phyloP scores from a whole-genome alignment of 2,888 invertebrate genomes.

The Trissolcus japonicus region DNA sequence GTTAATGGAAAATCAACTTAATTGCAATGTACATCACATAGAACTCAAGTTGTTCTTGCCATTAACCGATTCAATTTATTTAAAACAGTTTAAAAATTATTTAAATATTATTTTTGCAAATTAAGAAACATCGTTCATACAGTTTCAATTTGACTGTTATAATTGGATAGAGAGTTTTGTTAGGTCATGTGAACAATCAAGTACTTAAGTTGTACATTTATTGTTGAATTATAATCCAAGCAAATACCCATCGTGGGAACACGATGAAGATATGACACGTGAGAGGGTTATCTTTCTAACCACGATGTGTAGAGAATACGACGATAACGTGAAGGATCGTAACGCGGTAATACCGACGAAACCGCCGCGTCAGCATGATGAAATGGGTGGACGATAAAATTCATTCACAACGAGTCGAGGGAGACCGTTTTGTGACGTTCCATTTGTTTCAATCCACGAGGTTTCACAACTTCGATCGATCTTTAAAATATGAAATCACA shows the following conservation, averaged over 20 bases:
- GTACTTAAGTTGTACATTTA: slow-evolving; percentile 50
- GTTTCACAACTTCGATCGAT: slow-evolving; percentile 36
- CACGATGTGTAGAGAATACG: slow-evolving; percentile 58
- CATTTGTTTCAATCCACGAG: slow-evolving; percentile 72
- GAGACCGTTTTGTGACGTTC: slow-evolving; percentile 70
- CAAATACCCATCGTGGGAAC: slow-evolving; percentile 49
- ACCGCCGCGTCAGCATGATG: slow-evolving; percentile 65
- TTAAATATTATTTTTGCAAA: not conserved
- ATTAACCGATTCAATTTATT: too few species aligned
- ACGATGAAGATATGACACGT: slow-evolving; percentile 49
- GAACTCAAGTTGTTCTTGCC: too few species aligned
- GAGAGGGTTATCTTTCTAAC: slow-evolving; percentile 56
- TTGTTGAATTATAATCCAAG: slow-evolving; percentile 55
- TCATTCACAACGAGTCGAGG: slow-evolving; percentile 63
- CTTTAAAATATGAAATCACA: slow-evolving; percentile 47
- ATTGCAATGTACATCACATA: too few species aligned
- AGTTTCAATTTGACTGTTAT: not conserved
- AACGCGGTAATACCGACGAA: slow-evolving; percentile 68
- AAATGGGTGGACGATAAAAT: slow-evolving; percentile 72
- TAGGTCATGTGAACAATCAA: slow-evolving; percentile 33
- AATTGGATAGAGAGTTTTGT: slow-evolving; percentile 1
- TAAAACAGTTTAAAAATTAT: not conserved
- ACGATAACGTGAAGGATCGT: slow-evolving; percentile 67
- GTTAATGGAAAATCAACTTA: too few species aligned
- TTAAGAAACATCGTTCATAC: too few species aligned